These are phyloP conservation scores for Oxyscelio sp. DNA, from an alignment of 2,888 invertebrate genomes.

Conservation along the genomic window DNA sequence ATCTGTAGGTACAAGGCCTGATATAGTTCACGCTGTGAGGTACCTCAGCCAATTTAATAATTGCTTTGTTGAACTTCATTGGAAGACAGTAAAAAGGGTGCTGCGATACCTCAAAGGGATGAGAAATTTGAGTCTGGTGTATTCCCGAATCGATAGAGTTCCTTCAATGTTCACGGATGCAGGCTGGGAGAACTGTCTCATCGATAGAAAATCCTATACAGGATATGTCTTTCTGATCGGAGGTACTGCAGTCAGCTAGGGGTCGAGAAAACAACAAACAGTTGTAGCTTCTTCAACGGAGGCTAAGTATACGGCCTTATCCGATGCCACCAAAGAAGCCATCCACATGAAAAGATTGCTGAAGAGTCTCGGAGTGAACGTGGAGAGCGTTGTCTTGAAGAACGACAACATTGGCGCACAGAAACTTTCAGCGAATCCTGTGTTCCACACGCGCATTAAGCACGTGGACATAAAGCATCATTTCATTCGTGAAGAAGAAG, in stretches of 20 bases:
- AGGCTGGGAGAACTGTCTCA: constrained; percentile 3
- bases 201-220: constrained; percentile 19
- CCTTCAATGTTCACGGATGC: constrained; percentile 17
- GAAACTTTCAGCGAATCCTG: neutral
- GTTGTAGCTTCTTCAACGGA: too few relatives aligned
- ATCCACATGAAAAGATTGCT: too few relatives aligned
- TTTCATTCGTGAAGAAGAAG: neutral
- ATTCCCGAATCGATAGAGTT: too few relatives aligned
- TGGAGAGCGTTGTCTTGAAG: too few relatives aligned
- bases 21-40: neutral
- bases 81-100: constrained; percentile 10
- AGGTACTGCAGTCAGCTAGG: constrained; percentile 17
- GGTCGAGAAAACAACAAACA: constrained; percentile 14
- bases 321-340: too few relatives aligned
- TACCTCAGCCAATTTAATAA: neutral
- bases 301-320: too few relatives aligned
- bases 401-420: too few relatives aligned
- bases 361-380: too few relatives aligned
- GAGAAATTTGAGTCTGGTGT: too few relatives aligned
- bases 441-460: neutral
- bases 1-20: too few relatives aligned
- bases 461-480: too few relatives aligned
- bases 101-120: constrained; percentile 17
- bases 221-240: constrained; percentile 26
- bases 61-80: neutral